Evolutionary conservation across 2,888 invertebrate genomes (phyloP), one percentile per base, ranked within the genome.

Genomic region (Altica lythri): DNA sequence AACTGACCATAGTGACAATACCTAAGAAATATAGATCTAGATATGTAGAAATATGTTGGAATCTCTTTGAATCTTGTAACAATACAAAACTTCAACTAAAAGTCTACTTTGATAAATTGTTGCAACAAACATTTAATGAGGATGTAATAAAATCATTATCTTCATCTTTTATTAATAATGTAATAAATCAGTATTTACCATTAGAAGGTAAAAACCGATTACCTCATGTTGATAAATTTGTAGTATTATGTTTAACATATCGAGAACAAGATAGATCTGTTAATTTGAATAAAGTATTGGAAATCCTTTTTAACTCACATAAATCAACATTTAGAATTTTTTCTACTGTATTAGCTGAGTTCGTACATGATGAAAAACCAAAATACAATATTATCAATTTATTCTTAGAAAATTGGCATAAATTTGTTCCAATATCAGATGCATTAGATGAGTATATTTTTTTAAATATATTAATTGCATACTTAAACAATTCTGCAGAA

Each of bases 1-100:
- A 3, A 3, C 44, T 62, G 17, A 32, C 48, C 2, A 38, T 50
- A 3, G 18, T 42, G 9, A 51, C 48, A 16, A 37, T 61, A 4
- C 60, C 61, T 1, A 34, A 22, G 6, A 52, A 46, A 38, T 62
- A 44, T 30, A 40, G 22, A 47, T 32, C 47, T 4, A 1, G 22
- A 3, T 64, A 54, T 45, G 37, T 61, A 2, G 48, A 59, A 42
- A 49, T 48, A 16, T 35, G 47, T 27, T 64, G 64, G 64, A 19
- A 44, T 13, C 55, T 47, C 19, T 35, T 62, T 22, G 57, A 53
- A 27, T 27, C 27, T 19, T 25, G 61, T 8, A 55, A 30, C 34
- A n/a, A 51, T 27, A 8, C 49, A 22, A 8, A 51, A 3, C 17
- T 53, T 16, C 49, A 52, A 25, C 32, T 44, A 9, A n/a, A 46